phyloP scores from a whole-genome alignment of 2,888 invertebrate species.

The Dryococelus australis region DNA sequence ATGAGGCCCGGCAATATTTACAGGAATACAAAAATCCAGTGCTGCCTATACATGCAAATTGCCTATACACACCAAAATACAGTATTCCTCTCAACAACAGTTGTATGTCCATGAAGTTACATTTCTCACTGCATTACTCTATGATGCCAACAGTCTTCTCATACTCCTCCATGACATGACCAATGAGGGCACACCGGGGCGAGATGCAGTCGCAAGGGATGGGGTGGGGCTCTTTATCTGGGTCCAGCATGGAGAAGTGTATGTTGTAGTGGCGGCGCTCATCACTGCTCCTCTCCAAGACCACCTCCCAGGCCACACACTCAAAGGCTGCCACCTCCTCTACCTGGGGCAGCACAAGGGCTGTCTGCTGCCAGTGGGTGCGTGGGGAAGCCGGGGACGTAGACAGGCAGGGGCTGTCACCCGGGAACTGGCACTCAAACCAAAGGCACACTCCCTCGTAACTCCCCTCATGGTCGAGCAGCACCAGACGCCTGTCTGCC shows the following conservation, averaged over 20 bases:
- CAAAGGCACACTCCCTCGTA: slow-evolving; percentile 72
- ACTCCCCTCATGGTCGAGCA: slow-evolving; percentile 66
- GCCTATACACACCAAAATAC: too few relatives aligned
- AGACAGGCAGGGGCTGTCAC: slow-evolving; percentile 59
- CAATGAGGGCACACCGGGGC: slow-evolving; percentile 80
- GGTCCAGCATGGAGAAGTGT: slow-evolving; percentile 73
- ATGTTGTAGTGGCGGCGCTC: slow-evolving; percentile 71
- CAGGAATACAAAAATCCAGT: too few relatives aligned
- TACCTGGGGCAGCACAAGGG: slow-evolving; percentile 75
- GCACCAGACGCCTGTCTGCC: slow-evolving; percentile 67
- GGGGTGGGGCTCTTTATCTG: slow-evolving; percentile 74
- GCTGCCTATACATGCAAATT: too few relatives aligned
- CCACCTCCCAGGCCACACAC: slow-evolving; percentile 74
- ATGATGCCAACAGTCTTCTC: slow-evolving; percentile 48
- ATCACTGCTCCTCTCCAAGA: slow-evolving; percentile 63
- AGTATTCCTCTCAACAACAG: too few relatives aligned
- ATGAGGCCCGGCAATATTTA: too few relatives aligned
- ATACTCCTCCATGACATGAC: slow-evolving; percentile 65
- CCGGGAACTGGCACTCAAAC: slow-evolving; percentile 80
- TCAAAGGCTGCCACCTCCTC: slow-evolving; percentile 66
- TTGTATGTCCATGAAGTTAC: too few relatives aligned
- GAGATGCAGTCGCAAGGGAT: slow-evolving; percentile 78
- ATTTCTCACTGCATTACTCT: background rate
- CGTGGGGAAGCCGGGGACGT: slow-evolving; percentile 65
- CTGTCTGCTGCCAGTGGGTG: slow-evolving; percentile 80